phyloP scores from a whole-genome alignment of 2,797 vertebrate genomes.

The Protosalanx chinensis region DNA sequence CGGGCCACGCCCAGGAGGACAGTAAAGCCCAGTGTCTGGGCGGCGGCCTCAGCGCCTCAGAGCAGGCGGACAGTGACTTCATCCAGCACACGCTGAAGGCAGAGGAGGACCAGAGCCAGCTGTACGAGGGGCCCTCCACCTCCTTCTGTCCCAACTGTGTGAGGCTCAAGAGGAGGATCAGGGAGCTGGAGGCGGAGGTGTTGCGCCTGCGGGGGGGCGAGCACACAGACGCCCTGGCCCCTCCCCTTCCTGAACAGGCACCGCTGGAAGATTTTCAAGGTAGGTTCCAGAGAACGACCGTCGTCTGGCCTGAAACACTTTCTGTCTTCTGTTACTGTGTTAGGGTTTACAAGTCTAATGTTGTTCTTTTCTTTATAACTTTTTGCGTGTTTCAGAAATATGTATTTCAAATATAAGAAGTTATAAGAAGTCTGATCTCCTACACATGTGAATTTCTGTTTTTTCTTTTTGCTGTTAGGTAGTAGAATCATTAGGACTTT shows the following conservation, averaged over 20 bases:
- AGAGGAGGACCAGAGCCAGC: slow-evolving; percentile 71
- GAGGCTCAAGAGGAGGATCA: slow-evolving; percentile 86
- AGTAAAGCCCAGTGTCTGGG: slow-evolving; percentile 64
- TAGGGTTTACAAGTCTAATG: too few relatives aligned
- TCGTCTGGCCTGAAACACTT: neutral
- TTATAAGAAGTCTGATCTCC: too few relatives aligned
- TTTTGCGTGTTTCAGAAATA: too few relatives aligned
- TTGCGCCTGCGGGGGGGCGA: slow-evolving; percentile 82
- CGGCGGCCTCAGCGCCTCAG: slow-evolving; percentile 55
- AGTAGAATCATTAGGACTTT: neutral
- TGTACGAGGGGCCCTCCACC: slow-evolving; percentile 79
- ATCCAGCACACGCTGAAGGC: slow-evolving; percentile 76
- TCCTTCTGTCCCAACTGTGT: slow-evolving; percentile 96
- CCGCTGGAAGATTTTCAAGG: slow-evolving; percentile 87
- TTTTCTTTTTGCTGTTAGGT: neutral
- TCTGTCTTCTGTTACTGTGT: neutral
- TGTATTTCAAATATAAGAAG: too few relatives aligned
- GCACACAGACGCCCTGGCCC: slow-evolving; percentile 57
- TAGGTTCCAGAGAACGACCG: slow-evolving; percentile 64
- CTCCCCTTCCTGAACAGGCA: slow-evolving; percentile 80
- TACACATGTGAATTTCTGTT: neutral
- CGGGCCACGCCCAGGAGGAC: slow-evolving; percentile 61
- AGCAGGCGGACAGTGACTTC: slow-evolving; percentile 64
- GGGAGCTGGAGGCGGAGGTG: slow-evolving; percentile 90
- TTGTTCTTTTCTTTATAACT: too few relatives aligned